Evolutionary conservation across 2,888 invertebrate genomes (phyloP).

Genomic region (Stenotaenia linearis): DNA sequence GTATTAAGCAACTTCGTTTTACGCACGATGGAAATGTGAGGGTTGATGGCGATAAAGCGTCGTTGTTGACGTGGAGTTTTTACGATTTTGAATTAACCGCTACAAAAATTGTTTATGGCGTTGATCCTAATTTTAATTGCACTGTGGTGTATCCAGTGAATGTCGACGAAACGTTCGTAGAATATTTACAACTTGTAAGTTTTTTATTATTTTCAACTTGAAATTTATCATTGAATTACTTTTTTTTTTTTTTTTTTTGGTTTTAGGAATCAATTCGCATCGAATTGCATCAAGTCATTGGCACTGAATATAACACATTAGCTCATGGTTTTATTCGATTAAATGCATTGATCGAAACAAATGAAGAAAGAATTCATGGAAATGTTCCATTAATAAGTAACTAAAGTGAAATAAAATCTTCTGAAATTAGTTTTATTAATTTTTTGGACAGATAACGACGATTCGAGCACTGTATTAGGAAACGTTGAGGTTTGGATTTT

Average conservation of each 20-base stretch:
- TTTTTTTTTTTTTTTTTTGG: no score
- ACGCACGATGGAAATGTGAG: background rate
- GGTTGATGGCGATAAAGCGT: background rate
- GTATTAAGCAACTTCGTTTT: background rate
- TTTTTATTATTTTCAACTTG: no score
- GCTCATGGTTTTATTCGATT: background rate
- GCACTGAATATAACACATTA: background rate
- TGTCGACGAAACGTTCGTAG: background rate
- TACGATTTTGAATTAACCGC: constrained; percentile 14
- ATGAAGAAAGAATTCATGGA: background rate
- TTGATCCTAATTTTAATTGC: background rate
- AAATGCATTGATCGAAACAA: background rate
- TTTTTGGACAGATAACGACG: background rate
- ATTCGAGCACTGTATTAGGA: background rate
- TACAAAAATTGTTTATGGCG: background rate
- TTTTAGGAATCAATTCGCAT: background rate
- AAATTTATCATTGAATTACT: no score
- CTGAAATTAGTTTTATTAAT: background rate
- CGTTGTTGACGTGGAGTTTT: background rate
- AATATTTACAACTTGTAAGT: background rate
- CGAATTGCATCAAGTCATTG: background rate
- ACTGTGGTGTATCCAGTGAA: background rate
- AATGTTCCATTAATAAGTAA: background rate
- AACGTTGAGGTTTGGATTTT: background rate
- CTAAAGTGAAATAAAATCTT: background rate